phyloP scores from a whole-genome alignment of 1,140 invertebrate species.

The Bradysia coprophila region DNA sequence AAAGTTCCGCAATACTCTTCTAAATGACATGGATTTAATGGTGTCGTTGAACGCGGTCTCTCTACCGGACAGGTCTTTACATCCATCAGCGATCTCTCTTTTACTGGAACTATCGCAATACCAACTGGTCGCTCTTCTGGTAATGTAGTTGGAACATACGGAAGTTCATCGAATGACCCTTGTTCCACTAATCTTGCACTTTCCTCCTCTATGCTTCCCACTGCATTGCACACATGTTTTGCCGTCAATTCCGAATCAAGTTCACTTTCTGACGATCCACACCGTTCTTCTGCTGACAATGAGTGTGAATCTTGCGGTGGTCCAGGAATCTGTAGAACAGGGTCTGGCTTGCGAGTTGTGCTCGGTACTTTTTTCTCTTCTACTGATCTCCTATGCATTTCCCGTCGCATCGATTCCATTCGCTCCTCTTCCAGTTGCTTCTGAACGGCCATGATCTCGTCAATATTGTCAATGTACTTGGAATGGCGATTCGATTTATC shows the following conservation, averaged over 20 bases:
- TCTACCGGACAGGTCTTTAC: slow-evolving; percentile 69
- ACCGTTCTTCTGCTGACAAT: slow-evolving; percentile 24
- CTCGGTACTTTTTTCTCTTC: neutral
- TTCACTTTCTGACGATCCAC: slow-evolving; percentile 62
- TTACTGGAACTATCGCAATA: slow-evolving; percentile 60
- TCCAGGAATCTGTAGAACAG: neutral
- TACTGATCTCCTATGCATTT: too few relatives aligned
- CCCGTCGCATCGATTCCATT: neutral
- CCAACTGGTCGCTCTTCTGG: slow-evolving; percentile 64
- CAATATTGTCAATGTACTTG: slow-evolving; percentile 19
- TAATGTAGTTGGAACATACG: slow-evolving; percentile 69
- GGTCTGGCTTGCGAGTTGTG: neutral
- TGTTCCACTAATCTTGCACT: slow-evolving; percentile 58
- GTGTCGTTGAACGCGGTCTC: slow-evolving; percentile 67
- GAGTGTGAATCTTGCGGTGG: neutral
- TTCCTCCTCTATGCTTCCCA: slow-evolving; percentile 33
- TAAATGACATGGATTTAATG: slow-evolving; percentile 53
- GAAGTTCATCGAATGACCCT: slow-evolving; percentile 70
- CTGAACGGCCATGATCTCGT: slow-evolving; percentile 8
- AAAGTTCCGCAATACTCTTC: slow-evolving; percentile 46
- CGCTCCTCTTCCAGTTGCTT: neutral
- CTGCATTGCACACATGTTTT: slow-evolving; percentile 14
- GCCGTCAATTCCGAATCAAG: slow-evolving; percentile 38
- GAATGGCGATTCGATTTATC: slow-evolving; percentile 13
- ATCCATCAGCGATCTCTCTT: slow-evolving; percentile 44